Percentiles rank a stretch among this genome's conserved stretches.
phyloP scores from a whole-genome alignment of 1,140 invertebrate species.

The Ditylenchus dipsaci region DNA sequence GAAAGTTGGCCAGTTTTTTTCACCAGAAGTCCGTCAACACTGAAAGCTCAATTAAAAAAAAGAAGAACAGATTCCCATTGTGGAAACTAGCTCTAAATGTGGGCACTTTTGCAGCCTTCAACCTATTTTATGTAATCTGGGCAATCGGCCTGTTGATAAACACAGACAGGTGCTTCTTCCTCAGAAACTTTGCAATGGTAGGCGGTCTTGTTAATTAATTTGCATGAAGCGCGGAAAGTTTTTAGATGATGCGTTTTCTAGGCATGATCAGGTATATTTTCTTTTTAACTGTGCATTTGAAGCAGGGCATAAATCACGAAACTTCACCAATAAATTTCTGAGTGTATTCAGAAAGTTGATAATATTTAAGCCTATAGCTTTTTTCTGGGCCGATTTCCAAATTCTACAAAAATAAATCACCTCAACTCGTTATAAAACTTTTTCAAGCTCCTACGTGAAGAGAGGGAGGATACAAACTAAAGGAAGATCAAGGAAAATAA shows the following conservation, averaged over 20 bases:
- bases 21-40: not conserved
- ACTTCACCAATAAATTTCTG: no score
- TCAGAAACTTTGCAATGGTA: slow-evolving; percentile 14
- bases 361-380: no score
- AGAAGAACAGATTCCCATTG: slow-evolving; percentile 40
- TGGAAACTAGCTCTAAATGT: slow-evolving; percentile 52
- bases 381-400: no score
- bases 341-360: no score
- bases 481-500: no score
- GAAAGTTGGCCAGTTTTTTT: slow-evolving; percentile 1
- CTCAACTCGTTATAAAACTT: no score
- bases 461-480: no score
- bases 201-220: not conserved
- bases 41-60: not conserved
- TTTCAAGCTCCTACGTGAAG: no score
- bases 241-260: slow-evolving; percentile 26
- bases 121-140: slow-evolving; percentile 51
- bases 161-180: slow-evolving; percentile 29
- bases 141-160: slow-evolving; percentile 10
- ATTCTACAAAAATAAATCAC: no score
- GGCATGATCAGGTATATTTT: slow-evolving; percentile 22
- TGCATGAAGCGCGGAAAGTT: not conserved
- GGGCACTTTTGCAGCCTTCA: slow-evolving; percentile 45
- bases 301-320: no score
- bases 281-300: not conserved